Evolutionary conservation across 2,113 vertebrate genomes (phyloP), one percentile per base, ranked within the genome.

Genomic region (Poicephalus gulielmi): DNA sequence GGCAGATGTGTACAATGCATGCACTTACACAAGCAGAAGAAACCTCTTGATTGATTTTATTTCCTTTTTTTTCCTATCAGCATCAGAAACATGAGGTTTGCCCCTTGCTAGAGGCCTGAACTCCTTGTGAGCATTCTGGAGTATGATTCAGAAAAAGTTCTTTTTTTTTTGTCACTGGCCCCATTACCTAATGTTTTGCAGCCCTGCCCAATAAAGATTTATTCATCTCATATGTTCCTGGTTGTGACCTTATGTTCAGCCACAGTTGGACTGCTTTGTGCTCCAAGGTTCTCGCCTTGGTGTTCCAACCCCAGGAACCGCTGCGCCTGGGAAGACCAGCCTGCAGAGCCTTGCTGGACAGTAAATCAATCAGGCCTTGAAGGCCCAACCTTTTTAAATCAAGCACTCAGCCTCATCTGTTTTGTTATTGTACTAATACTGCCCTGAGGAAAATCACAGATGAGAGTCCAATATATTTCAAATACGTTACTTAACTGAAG

Each of bases 131-230:
- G 84, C 22, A 4, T 83, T 85, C 63, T 74, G 57, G 24, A 90
- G 28, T 19, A 70, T 91, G 83, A 88, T 88, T 95, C 88, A 94
- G 92, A 88, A n/a, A 41, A 91, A 46, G 86, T 85, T 94, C 76
- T 86, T 88, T 91, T 92, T 81, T 55, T 94, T 82, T 93, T 86
- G 57, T 77, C 83, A 49, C 66, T 92, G 86, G 69, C 69, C 94
- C 86, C 92, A 95, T 95, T 97, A 97, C 89, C 83, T 96, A 97
- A 97, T 95, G 73, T 87, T 96, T 96, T 95, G 86, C 94, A 96
- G 92, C 92, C 81, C 83, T 83, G 86, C 88, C 92, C 95, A 95
- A 49, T 68, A 95, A 86, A 96, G 83, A 94, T 88, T 92, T 96
- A 94, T 71, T 96, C 94, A 39, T 87, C 86, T 95, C 91, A 93